A percentile compares a stretch with the other conserved stretches of the same genome.
phyloP scores from a whole-genome alignment of 2,797 vertebrate genomes.

The Eupleurogrammus muticus region DNA sequence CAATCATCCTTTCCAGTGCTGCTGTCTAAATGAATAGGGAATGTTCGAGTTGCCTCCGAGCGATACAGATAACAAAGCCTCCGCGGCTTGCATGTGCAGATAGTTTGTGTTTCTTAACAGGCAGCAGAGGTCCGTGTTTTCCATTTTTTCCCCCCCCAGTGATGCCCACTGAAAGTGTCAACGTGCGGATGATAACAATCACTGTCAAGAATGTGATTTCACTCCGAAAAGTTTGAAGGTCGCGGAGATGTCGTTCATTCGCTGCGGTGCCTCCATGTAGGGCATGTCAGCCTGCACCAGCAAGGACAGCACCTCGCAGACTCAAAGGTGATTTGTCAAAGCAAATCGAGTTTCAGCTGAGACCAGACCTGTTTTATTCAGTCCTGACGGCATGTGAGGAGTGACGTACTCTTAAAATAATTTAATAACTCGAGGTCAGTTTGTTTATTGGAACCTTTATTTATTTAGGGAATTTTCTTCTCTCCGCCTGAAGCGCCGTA shows the following conservation, averaged over 20 bases:
- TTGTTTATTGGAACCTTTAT: constrained; percentile 30
- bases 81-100: constrained; percentile 23
- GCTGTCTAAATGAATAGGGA: constrained; percentile 55
- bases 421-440: constrained; percentile 18
- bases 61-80: constrained; percentile 46
- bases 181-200: constrained; percentile 18
- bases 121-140: constrained; percentile 33
- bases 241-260: constrained; percentile 21
- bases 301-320: constrained; percentile 29
- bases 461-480: constrained; percentile 21
- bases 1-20: constrained; percentile 49
- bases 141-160: constrained; percentile 22
- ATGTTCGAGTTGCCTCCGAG: constrained; percentile 42
- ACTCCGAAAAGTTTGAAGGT: constrained; percentile 48
- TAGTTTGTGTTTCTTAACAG: constrained; percentile 40
- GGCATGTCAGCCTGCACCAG: constrained; percentile 27
- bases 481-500: constrained; percentile 24
- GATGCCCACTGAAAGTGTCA: constrained; percentile 28
- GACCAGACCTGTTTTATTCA: constrained; percentile 8
- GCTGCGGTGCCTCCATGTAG: constrained; percentile 34
- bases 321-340: constrained; percentile 59
- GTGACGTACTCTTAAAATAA: constrained; percentile 14
- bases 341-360: constrained; percentile 41
- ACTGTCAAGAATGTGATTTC: constrained; percentile 16
- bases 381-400: constrained; percentile 6